phyloP scores from a whole-genome alignment of 2,888 invertebrate species.

The Aphodius sticticus region DNA sequence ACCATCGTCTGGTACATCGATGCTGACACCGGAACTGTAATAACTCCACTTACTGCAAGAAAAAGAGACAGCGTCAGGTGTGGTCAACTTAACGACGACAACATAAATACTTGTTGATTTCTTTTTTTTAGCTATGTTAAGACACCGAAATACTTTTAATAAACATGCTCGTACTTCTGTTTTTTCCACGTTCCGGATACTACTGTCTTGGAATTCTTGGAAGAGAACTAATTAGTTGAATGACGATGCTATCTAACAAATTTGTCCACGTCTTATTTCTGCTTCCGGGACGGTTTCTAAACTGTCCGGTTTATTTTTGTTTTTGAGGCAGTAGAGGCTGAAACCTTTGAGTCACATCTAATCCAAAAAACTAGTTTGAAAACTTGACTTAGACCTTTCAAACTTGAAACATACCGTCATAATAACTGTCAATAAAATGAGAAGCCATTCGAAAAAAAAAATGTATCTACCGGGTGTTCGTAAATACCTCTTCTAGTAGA shows the following conservation, averaged over 20 bases:
- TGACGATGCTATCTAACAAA: neutral
- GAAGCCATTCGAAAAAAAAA: too few species aligned
- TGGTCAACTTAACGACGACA: neutral
- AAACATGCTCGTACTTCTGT: neutral
- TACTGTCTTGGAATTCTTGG: neutral
- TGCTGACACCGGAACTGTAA: slow-evolving; percentile 93
- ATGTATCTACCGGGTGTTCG: too few species aligned
- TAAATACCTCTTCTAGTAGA: too few species aligned
- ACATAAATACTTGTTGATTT: neutral
- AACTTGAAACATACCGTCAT: too few species aligned
- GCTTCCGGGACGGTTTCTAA: neutral
- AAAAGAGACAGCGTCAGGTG: slow-evolving; percentile 4
- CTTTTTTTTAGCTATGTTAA: slow-evolving; percentile 6
- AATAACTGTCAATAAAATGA: too few species aligned
- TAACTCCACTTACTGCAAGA: slow-evolving; percentile 88
- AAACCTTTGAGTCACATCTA: too few species aligned
- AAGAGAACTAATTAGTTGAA: neutral
- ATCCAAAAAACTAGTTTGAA: too few species aligned
- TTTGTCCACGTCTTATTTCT: neutral
- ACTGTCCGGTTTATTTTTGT: neutral
- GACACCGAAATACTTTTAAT: slow-evolving; percentile 8
- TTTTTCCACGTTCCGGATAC: neutral
- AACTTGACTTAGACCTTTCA: too few species aligned
- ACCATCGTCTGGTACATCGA: slow-evolving; percentile 98
- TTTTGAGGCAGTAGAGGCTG: neutral